A percentile compares a stretch with the other conserved stretches of the same genome.
Evolutionary conservation across 2,888 invertebrate genomes (phyloP).

Genomic region (Epinotia bilunana): DNA sequence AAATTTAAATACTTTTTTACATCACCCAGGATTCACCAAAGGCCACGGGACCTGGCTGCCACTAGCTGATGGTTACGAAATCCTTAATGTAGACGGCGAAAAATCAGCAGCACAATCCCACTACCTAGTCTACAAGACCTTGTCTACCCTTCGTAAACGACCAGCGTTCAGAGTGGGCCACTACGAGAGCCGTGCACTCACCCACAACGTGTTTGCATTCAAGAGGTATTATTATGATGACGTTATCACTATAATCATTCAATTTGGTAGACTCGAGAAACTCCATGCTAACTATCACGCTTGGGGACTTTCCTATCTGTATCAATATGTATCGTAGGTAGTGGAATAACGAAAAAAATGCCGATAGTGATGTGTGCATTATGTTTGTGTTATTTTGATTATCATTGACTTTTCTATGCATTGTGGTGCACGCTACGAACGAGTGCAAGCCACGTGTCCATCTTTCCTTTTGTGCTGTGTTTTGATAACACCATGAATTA

Average conservation of each 20-base stretch:
- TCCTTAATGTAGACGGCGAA: conserved; percentile 84
- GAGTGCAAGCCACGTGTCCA: neutral
- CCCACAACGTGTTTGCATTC: conserved; percentile 82
- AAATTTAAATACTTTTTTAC: neutral
- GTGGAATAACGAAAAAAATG: neutral
- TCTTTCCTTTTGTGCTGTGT: no score
- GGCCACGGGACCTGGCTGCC: conserved; percentile 86
- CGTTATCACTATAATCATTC: conserved; percentile 21
- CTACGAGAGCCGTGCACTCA: conserved; percentile 79
- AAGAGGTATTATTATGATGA: conserved; percentile 69
- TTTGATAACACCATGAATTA: no score
- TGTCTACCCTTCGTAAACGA: conserved; percentile 82
- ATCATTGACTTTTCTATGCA: no score
- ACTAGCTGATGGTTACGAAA: conserved; percentile 84
- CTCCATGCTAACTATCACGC: neutral
- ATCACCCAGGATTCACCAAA: conserved; percentile 83
- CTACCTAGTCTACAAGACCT: conserved; percentile 78
- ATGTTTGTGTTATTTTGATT: no score
- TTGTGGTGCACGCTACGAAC: neutral
- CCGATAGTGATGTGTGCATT: no score
- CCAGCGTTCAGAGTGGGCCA: conserved; percentile 82
- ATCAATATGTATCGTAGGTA: conserved; percentile 11
- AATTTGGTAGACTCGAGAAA: conserved; percentile 7
- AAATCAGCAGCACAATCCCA: conserved; percentile 80
- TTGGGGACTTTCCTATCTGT: conserved; percentile 9